Evolutionary conservation across 1,140 invertebrate species (phyloP).

Genomic region (Melanaphis sacchari): DNA sequence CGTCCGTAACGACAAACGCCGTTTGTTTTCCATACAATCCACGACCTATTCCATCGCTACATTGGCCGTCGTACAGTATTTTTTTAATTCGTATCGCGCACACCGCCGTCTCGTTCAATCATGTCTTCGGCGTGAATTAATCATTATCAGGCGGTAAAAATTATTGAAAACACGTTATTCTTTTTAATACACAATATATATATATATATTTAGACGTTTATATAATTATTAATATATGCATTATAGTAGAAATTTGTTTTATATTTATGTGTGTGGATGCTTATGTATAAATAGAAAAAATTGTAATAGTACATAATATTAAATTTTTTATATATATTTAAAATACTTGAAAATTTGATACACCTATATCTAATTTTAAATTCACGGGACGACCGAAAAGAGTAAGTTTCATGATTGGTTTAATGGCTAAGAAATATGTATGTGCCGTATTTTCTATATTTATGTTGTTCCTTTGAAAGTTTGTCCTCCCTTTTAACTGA

Average conservation of each 20-base stretch:
- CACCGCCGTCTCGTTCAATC: no score
- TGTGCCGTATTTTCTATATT: neutral
- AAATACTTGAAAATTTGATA: neutral
- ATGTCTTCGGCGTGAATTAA: slow-evolving; percentile 8
- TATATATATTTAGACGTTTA: neutral
- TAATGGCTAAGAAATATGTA: neutral
- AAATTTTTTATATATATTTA: neutral
- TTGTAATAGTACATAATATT: neutral
- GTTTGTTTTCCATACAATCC: neutral
- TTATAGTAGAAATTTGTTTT: neutral
- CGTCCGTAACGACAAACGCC: neutral
- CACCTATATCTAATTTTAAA: neutral
- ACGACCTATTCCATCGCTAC: neutral
- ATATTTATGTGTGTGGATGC: slow-evolving; percentile 3
- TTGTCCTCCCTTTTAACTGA: neutral
- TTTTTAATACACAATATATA: neutral
- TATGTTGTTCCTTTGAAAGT: neutral
- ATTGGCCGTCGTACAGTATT: neutral
- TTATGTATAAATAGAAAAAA: neutral
- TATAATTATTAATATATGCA: neutral
- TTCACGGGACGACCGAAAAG: neutral
- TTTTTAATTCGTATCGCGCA: neutral
- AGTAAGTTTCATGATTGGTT: slow-evolving; percentile 4
- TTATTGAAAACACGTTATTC: slow-evolving; percentile 43
- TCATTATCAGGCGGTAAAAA: slow-evolving; percentile 41